These are phyloP conservation scores for Glaucopsyche alexis DNA, from an alignment of 2,888 invertebrate species.

Conservation along the genomic window DNA sequence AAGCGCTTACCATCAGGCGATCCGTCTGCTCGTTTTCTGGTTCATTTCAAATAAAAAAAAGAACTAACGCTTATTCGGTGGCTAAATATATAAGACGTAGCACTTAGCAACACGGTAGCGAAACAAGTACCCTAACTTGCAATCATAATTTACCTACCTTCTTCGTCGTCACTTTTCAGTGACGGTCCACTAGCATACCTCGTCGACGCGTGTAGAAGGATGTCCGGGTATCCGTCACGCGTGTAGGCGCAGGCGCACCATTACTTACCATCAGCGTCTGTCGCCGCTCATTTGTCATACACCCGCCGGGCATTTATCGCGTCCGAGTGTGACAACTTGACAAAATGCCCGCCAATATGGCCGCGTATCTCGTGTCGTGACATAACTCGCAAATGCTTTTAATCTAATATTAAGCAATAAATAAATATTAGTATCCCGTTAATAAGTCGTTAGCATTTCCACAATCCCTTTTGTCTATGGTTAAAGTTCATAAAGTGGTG, in stretches of 20 bases:
- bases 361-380: not conserved
- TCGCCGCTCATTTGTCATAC: conserved; percentile 26
- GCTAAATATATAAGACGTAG: too few relatives aligned
- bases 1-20: too few relatives aligned
- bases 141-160: too few relatives aligned
- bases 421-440: not conserved
- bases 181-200: too few relatives aligned
- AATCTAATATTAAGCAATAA: conserved; percentile 4
- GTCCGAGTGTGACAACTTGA: conserved; percentile 7
- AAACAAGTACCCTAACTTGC: too few relatives aligned
- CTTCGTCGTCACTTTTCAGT: too few relatives aligned
- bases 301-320: conserved; percentile 14
- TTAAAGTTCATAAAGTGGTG: not conserved
- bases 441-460: not conserved
- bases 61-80: too few relatives aligned
- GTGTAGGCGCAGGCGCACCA: conserved; percentile 33
- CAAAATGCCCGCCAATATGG: conserved; percentile 10
- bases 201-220: not conserved
- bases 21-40: too few relatives aligned
- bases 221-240: conserved; percentile 23
- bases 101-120: too few relatives aligned
- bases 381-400: conserved; percentile 8
- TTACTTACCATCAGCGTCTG: conserved; percentile 29
- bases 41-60: too few relatives aligned
- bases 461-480: too few relatives aligned